phyloP scores from a whole-genome alignment of 2,113 vertebrate genomes.

The Oceanites oceanicus region DNA sequence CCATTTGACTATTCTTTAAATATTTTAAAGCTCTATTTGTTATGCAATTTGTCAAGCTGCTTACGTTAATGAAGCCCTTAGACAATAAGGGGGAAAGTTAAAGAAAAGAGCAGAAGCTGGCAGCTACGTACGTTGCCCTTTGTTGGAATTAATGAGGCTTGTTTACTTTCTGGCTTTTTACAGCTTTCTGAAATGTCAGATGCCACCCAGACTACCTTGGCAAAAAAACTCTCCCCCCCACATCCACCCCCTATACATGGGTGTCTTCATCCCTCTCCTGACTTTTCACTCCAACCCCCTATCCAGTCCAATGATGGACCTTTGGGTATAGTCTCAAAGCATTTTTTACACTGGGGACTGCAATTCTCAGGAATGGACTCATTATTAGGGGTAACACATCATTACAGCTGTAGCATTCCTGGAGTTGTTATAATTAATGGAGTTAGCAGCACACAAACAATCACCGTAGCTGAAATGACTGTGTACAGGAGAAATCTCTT shows the following conservation, averaged over 20 bases:
- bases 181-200: constrained; percentile 59
- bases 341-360: background rate
- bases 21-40: constrained; percentile 31
- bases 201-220: background rate
- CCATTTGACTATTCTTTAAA: background rate
- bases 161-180: background rate
- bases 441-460: background rate
- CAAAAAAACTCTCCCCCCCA: background rate
- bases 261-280: background rate
- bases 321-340: background rate
- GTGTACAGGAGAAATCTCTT: background rate
- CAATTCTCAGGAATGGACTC: rapidly evolving
- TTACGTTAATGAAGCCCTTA: background rate
- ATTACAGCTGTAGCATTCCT: background rate
- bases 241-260: background rate
- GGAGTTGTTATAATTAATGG: background rate
- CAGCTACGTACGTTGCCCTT: constrained; percentile 15
- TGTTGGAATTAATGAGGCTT: constrained; percentile 45
- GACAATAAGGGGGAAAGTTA: background rate
- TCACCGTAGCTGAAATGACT: background rate
- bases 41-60: constrained; percentile 23
- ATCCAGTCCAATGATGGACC: too few species aligned
- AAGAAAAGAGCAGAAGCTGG: constrained; percentile 12
- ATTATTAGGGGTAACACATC: background rate
- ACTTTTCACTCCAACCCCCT: background rate